These are phyloP conservation scores for Trachops cirrhosus DNA, from an alignment of 2,797 vertebrate genomes.

Conservation along the genomic window DNA sequence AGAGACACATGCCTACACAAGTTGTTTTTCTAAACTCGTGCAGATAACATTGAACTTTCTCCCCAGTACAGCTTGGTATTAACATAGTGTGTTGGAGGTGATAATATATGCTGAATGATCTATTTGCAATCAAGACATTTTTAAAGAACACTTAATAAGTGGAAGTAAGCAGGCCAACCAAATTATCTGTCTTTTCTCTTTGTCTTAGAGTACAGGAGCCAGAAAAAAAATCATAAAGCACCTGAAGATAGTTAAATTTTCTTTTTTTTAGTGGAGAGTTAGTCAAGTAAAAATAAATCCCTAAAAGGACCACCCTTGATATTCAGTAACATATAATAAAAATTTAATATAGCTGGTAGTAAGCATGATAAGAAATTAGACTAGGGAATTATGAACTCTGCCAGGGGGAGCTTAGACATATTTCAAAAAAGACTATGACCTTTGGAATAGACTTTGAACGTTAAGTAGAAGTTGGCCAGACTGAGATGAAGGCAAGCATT, in stretches of 20 bases:
- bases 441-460: not conserved
- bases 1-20: conserved; percentile 23
- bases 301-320: not conserved
- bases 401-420: not conserved
- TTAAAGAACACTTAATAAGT: conserved; percentile 33
- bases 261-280: not conserved
- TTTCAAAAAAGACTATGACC: not conserved
- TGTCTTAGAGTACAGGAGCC: not conserved
- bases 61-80: not conserved
- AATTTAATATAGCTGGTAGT: not conserved
- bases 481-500: not conserved
- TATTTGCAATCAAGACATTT: conserved; percentile 46
- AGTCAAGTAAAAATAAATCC: not conserved
- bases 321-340: not conserved
- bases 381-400: not conserved
- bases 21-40: not conserved
- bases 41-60: not conserved
- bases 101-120: conserved; percentile 25
- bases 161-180: conserved; percentile 3
- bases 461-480: not conserved
- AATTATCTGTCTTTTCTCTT: not conserved
- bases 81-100: not conserved
- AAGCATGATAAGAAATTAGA: not conserved
- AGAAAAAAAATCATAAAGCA: not conserved
- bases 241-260: not conserved